Evolutionary conservation across 2,888 invertebrate species (phyloP), one percentile per base, ranked within the genome.

Genomic region (Apotomis turbidana): DNA sequence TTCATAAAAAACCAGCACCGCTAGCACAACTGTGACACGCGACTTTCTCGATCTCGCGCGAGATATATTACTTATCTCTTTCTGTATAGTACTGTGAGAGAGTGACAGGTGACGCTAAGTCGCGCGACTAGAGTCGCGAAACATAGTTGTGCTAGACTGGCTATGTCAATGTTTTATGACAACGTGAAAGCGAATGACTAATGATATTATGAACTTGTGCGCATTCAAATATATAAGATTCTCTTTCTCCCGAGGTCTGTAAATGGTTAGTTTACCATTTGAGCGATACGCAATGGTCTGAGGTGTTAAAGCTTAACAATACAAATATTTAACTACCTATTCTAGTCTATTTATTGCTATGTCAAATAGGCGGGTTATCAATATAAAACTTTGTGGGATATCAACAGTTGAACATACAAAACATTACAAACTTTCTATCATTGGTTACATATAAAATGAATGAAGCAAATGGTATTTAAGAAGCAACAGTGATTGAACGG

Each of bases 301-400:
- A 83, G 79, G 79, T 83, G 83, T 85, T 83, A 85, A 89, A 89
- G 89, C 90, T 89, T 90, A 89, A 85, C 81, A 85, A 89, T 89
- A 89, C 79, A 81, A 81, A 84, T 83, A 85, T 89, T 89, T 89
- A 84, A 87, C 87, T 92, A 91, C 86, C 89, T 91, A 91, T 86
- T 89, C 90, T 92, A 91, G 83, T 80, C 86, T 92, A 93, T 92
- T 92, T 93, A 93, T 93, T 93, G 93, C 93, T 93, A 93, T 91
- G 86, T 91, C 90, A 89, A 88, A 90, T 93, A 93, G 92, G 92
- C 93, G 93, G 93, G 93, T 88, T 90, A 87, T 90, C 83, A 87
- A 89, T 90, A 87, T 87, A 87, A 85, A 86, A 83, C 79, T 82
- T 85, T 83, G 85, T 87, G 86, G 85, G 83, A 79, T 82, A 80